These are phyloP conservation scores for Lateolabrax maculatus DNA, from an alignment of 2,797 vertebrate genomes.

Conservation along the genomic window DNA sequence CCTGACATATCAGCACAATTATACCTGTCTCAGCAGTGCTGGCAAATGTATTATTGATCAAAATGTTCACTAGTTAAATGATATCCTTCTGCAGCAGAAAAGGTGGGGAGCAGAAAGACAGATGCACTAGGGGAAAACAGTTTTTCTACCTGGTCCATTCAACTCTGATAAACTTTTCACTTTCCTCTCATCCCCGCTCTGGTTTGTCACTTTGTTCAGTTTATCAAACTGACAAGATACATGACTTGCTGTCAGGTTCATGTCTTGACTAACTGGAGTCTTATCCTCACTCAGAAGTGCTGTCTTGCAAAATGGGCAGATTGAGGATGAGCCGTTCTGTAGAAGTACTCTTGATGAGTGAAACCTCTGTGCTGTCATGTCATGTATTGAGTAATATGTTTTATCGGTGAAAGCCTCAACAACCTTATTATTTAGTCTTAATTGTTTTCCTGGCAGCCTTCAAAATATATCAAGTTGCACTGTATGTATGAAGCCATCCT, in stretches of 20 bases:
- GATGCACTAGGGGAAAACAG: slow-evolving; percentile 34
- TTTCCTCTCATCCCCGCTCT: slow-evolving; percentile 29
- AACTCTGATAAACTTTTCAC: slow-evolving; percentile 36
- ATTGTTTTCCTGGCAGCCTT: background rate
- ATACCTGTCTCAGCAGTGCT: slow-evolving; percentile 78
- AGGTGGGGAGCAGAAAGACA: slow-evolving; percentile 27
- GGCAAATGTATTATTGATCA: slow-evolving; percentile 82
- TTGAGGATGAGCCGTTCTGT: slow-evolving; percentile 13
- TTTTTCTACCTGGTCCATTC: slow-evolving; percentile 38
- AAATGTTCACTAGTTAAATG: slow-evolving; percentile 71
- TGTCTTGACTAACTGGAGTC: slow-evolving; percentile 35
- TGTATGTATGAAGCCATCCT: background rate
- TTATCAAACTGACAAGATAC: slow-evolving; percentile 52
- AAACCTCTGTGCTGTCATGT: background rate
- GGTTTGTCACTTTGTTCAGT: slow-evolving; percentile 40
- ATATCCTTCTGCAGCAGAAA: slow-evolving; percentile 57
- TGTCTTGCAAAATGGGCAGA: slow-evolving; percentile 32
- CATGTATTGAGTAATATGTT: background rate
- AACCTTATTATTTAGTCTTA: background rate
- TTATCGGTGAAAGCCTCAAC: background rate
- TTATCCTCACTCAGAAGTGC: slow-evolving; percentile 15
- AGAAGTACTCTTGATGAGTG: slow-evolving; percentile 8
- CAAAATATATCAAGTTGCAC: background rate
- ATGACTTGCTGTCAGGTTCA: slow-evolving; percentile 12
- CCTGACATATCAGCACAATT: slow-evolving; percentile 78